These are phyloP conservation scores for Tyria jacobaeae DNA, from an alignment of 2,888 invertebrate species.

Conservation along the genomic window DNA sequence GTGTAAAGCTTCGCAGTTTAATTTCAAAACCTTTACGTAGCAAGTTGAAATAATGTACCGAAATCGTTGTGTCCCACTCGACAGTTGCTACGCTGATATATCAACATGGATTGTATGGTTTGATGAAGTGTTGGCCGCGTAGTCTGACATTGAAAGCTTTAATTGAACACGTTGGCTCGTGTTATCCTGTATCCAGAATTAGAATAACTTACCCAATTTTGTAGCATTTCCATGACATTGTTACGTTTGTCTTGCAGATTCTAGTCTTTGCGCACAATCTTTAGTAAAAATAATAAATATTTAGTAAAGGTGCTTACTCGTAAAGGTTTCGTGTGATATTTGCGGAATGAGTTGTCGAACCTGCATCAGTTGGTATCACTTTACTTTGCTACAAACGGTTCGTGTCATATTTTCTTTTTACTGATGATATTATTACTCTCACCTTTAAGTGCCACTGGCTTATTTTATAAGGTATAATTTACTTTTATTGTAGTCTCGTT, in stretches of 20 bases:
- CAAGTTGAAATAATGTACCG: constrained; percentile 46
- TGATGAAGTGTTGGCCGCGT: constrained; percentile 16
- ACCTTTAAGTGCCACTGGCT: constrained; percentile 83
- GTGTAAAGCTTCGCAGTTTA: constrained; percentile 43
- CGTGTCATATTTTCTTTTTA: constrained; percentile 82
- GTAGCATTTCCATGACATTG: constrained; percentile 73
- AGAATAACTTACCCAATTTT: constrained; percentile 48
- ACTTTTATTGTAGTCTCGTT: constrained; percentile 75
- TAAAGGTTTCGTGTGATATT: constrained; percentile 78
- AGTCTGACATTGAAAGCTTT: constrained; percentile 73
- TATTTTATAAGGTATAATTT: constrained; percentile 71
- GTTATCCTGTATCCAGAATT: constrained; percentile 41
- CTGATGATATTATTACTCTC: constrained; percentile 72
- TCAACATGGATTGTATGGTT: constrained; percentile 19
- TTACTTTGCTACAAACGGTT: constrained; percentile 71
- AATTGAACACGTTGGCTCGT: constrained; percentile 58
- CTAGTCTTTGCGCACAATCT: constrained; percentile 85
- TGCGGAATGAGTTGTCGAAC: constrained; percentile 68
- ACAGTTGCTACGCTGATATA: constrained; percentile 26
- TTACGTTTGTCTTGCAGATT: constrained; percentile 70
- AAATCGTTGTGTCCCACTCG: constrained; percentile 34
- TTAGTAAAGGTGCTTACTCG: constrained; percentile 78
- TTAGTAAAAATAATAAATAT: constrained; percentile 57
- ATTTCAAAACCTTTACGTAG: constrained; percentile 54
- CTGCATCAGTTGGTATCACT: constrained; percentile 59